Percentiles rank a stretch among this genome's conserved stretches.
Evolutionary conservation across 2,113 vertebrate species (phyloP).

Genomic region (Mesocricetus auratus): DNA sequence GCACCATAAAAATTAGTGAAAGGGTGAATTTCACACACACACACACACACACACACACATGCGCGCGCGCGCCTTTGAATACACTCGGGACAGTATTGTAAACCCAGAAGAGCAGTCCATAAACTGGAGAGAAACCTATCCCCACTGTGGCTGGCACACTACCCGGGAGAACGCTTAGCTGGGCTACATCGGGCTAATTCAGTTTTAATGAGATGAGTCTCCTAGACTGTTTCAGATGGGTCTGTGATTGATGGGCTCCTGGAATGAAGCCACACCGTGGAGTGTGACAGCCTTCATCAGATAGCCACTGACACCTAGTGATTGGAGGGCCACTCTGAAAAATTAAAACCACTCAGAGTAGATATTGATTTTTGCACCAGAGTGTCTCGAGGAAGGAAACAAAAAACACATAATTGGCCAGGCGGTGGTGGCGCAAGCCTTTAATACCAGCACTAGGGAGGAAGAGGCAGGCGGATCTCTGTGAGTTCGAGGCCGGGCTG

Average conservation of each 20-base stretch:
- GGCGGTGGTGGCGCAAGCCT: too few relatives aligned
- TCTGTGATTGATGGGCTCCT: background rate
- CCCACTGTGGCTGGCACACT: background rate
- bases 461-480: too few relatives aligned
- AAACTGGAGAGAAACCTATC: background rate
- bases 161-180: background rate
- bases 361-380: conserved; percentile 46
- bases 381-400: background rate
- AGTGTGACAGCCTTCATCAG: background rate
- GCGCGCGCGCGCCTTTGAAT: background rate
- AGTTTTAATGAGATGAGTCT: conserved; percentile 59
- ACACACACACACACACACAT: background rate
- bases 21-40: background rate
- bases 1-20: background rate
- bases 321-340: conserved; percentile 46
- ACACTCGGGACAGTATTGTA: background rate
- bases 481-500: too few relatives aligned
- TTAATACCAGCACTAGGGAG: too few relatives aligned
- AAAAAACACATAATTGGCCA: background rate
- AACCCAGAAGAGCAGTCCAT: background rate
- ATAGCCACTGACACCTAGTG: background rate
- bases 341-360: background rate
- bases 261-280: background rate
- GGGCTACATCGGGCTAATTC: background rate
- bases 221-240: background rate